These are phyloP conservation scores for Agapostemon virescens DNA, from an alignment of 2,888 invertebrate genomes.

Conservation along the genomic window DNA sequence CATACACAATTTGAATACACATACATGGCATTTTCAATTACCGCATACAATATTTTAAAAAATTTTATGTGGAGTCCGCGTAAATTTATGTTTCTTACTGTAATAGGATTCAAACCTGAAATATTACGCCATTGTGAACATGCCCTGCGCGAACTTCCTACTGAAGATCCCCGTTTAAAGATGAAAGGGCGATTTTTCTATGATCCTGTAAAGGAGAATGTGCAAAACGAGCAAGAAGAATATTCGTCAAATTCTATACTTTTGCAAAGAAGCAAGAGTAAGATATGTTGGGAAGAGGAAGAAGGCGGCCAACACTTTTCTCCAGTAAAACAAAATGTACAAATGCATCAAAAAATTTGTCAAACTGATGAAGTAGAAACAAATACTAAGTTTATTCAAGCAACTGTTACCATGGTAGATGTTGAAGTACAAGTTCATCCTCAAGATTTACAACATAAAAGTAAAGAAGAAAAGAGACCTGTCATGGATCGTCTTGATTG, in stretches of 20 bases:
- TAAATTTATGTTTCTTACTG: conserved; percentile 50
- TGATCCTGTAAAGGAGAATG: conserved; percentile 70
- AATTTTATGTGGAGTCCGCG: conserved; percentile 38
- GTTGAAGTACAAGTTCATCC: conserved; percentile 66
- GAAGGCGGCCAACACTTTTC: conserved; percentile 53
- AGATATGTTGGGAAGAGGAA: conserved; percentile 75
- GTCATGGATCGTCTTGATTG: conserved; percentile 77
- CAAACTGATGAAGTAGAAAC: conserved; percentile 74
- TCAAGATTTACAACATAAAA: conserved; percentile 55
- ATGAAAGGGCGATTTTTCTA: conserved; percentile 79
- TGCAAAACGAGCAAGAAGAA: conserved; percentile 54
- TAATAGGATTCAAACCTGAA: conserved; percentile 78
- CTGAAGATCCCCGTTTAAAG: conserved; percentile 77
- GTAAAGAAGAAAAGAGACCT: conserved; percentile 73
- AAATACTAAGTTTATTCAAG: conserved; percentile 65
- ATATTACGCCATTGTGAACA: conserved; percentile 77
- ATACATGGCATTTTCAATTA: neutral
- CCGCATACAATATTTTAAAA: neutral
- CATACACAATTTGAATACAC: conserved; percentile 7
- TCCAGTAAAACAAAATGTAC: conserved; percentile 48
- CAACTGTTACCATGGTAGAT: conserved; percentile 61
- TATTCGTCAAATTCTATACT: conserved; percentile 75
- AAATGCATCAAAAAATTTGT: conserved; percentile 77
- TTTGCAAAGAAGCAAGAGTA: conserved; percentile 71
- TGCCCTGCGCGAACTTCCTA: conserved; percentile 76